These are phyloP conservation scores for Sphaerophoria rueppellii DNA, from an alignment of 2,888 invertebrate species.

Conservation along the genomic window DNA sequence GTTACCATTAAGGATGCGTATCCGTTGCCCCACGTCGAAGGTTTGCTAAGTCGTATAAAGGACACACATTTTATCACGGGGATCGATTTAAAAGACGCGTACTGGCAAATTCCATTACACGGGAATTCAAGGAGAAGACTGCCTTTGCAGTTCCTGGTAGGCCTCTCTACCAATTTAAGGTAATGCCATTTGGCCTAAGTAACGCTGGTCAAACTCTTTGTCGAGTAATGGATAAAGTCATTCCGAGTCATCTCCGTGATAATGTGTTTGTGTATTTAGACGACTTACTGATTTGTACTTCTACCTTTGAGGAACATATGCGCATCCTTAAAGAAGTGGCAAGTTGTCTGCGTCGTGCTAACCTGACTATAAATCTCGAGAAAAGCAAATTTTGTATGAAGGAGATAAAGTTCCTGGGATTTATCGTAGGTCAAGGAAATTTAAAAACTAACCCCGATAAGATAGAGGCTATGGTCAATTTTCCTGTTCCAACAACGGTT, in stretches of 20 bases:
- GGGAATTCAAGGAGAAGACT: too few relatives aligned
- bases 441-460: conserved; percentile 7
- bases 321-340: not conserved
- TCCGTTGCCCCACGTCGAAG: too few relatives aligned
- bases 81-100: not conserved
- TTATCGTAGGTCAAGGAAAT: not conserved
- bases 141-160: not conserved
- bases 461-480: conserved; percentile 5
- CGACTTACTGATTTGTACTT: not conserved
- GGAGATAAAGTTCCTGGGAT: too few relatives aligned
- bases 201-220: not conserved
- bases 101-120: not conserved
- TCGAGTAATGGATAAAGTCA: not conserved
- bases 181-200: not conserved
- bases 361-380: conserved; percentile 1
- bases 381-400: not conserved
- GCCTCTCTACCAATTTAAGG: not conserved
- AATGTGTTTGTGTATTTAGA: not conserved
- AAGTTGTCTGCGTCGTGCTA: not conserved
- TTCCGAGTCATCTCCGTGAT: not conserved
- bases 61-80: too few relatives aligned
- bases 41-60: too few relatives aligned
- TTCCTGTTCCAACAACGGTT: not conserved
- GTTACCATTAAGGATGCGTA: too few relatives aligned
- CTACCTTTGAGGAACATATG: too few relatives aligned